Base-by-base conservation (phyloP, 2,113 vertebrate species). In the Sisor rabdophorus region DNA sequence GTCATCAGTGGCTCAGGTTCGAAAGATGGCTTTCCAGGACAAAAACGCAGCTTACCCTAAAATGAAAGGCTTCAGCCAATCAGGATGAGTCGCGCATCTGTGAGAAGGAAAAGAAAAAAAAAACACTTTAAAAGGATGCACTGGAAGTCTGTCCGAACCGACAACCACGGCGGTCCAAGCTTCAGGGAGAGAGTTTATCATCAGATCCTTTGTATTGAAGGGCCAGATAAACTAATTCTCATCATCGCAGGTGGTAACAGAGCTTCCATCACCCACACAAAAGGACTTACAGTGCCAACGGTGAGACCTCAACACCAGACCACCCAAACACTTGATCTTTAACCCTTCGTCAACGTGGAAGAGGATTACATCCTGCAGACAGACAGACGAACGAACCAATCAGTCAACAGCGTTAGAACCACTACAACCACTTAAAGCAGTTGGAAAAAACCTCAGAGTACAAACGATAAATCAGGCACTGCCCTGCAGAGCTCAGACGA, bases 181-280 rank as follows among this genome's bases (percentile, higher is more conserved):
- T 8, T 78, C 80, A 74, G 75, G 75, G 64, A 81, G 79, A 77
- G 76, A 78, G 71, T 81, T 81, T 63, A 73, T 71, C 48, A 74
- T 81, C 80, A 81, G 55, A 71, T 16, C 63, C 75, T 44, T 60
- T 63, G 17, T 24, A 2, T 11, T 2, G 7, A 73, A 73, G 30
- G 60, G 50, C 24, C 75, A 73, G 80, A 75, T 28, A 76, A 80
- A 80, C 67, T 7, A 54, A 22, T 64, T 54, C 36, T 80, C 79
- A 76, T 80, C 73, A 80, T 4, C 22, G n/a, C 58, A 50, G 4
- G 22, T n/a, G n/a, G 48, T 54, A 61, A 44, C 26, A 53, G 1
- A 73, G 2, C 5, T 26, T 26, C 47, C 26, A 58, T 8, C 10
- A 16, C 0, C 13, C 1, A 44, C 2, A 52, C 58, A 55, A 10